Base-by-base conservation (phyloP, 2,797 vertebrate genomes). In the Hyperoplus lanceolatus region DNA sequence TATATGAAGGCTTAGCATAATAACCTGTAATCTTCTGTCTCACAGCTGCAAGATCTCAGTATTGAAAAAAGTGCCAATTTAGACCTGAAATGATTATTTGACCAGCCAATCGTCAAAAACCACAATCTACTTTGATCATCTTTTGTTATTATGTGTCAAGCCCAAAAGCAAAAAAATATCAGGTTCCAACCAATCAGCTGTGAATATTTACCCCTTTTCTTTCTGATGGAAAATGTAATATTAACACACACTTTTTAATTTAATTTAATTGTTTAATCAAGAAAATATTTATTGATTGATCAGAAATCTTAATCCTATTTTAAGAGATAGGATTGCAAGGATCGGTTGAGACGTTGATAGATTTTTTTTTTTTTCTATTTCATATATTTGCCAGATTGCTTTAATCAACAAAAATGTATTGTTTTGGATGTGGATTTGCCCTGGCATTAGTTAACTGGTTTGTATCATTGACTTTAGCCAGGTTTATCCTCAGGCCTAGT, bases 401-500 rank as follows among this genome's bases (percentile, higher is more conserved):
- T 39, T 38, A 53, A 36, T 58, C 10, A 21, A 65, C 48, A 57
- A 64, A 41, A n/a, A 43, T 29, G 29, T 21, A 39, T 36, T 41
- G 46, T 70, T 73, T 65, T 57, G n/a, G 18, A 69, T 29, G 67
- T 16, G 49, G 48, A 39, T 74, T 70, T 29, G 46, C 62, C 29
- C 49, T 73, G 70, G 67, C 64, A 74, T 49, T 18, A 45, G 61
- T 38, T 18, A 8, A 11, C 64, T 21, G 38, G 21, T 59, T 56
- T 14, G 13, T 58, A 39, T 61, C 36, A 9, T 80, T 58, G 29
- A 55, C 38, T 3, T 21, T 9, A 46, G 66, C 68, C 70, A 59
- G 70, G 60, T 70, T 48, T 54, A 36, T 45, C 51, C 75, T 70
- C 21, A 48, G 56, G 56, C 74, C 70, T 82, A 70, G 49, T 66